phyloP scores from a whole-genome alignment of 1,140 invertebrate species.

The Mizuhopecten yessoensis region DNA sequence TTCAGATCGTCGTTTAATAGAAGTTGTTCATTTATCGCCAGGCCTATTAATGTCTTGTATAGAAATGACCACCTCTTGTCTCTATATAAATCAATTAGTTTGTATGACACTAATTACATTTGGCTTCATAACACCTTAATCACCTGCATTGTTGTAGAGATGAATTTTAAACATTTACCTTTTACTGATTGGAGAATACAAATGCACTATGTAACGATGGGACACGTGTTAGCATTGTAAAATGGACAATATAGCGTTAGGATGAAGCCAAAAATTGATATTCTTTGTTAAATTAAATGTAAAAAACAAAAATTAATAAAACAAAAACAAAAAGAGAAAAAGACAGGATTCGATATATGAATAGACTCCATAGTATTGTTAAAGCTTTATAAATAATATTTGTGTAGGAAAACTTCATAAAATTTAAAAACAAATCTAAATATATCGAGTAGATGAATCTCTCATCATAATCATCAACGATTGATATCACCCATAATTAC shows the following conservation, averaged over 20 bases:
- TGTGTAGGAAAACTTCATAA: no score
- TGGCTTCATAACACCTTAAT: constrained; percentile 21
- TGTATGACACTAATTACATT: neutral
- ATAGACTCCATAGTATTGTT: no score
- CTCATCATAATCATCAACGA: no score
- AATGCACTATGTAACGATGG: neutral
- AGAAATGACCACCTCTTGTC: constrained; percentile 20
- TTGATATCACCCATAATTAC: no score
- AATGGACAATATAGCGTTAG: neutral
- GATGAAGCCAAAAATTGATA: neutral
- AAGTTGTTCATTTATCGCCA: constrained; percentile 22
- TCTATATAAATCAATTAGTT: neutral
- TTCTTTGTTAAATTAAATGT: no score
- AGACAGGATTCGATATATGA: no score
- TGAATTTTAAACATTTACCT: neutral
- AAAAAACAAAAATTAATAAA: no score
- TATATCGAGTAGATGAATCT: no score
- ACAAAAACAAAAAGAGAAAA: no score
- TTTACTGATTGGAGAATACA: neutral
- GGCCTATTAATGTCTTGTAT: neutral
- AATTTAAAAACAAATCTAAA: no score
- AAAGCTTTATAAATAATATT: no score
- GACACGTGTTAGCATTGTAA: neutral
- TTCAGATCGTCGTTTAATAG: constrained; percentile 5
- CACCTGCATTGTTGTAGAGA: constrained; percentile 1